These are phyloP conservation scores for Diachasma alloeum DNA, from an alignment of 1,140 invertebrate species.

Conservation along the genomic window DNA sequence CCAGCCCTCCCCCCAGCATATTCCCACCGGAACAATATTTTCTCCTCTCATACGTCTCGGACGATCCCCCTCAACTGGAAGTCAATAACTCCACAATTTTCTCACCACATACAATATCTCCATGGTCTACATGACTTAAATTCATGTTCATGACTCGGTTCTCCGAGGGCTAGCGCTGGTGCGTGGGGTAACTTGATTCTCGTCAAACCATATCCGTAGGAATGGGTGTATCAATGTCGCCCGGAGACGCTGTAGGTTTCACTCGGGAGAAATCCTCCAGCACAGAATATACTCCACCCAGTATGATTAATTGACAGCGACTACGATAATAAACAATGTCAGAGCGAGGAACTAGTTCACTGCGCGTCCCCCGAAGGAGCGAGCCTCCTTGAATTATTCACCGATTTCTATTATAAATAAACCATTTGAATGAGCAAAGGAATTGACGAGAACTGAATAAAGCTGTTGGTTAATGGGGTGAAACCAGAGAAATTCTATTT, in stretches of 20 bases:
- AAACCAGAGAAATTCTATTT: neutral
- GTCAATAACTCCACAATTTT: neutral
- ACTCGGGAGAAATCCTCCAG: neutral
- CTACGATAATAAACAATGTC: no score
- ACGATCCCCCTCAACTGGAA: no score
- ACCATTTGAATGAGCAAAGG: neutral
- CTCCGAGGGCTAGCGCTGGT: constrained; percentile 5
- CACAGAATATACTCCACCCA: neutral
- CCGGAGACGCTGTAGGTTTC: neutral
- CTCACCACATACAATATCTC: neutral
- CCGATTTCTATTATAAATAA: neutral
- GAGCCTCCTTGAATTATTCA: neutral
- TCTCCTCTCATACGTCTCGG: neutral
- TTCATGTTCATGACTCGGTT: constrained; percentile 2
- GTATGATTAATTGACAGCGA: neutral
- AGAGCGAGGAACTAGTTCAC: no score
- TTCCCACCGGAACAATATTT: no score
- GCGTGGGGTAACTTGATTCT: constrained; percentile 45
- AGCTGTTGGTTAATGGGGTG: neutral
- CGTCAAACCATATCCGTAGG: constrained; percentile 24
- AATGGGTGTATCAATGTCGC: constrained; percentile 1
- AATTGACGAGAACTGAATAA: neutral
- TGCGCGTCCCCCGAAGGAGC: no score
- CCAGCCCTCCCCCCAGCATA: no score
- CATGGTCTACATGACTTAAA: neutral